Conservation (phyloP, 2,797 vertebrate species). For the Spheniscus humboldti region DNA sequence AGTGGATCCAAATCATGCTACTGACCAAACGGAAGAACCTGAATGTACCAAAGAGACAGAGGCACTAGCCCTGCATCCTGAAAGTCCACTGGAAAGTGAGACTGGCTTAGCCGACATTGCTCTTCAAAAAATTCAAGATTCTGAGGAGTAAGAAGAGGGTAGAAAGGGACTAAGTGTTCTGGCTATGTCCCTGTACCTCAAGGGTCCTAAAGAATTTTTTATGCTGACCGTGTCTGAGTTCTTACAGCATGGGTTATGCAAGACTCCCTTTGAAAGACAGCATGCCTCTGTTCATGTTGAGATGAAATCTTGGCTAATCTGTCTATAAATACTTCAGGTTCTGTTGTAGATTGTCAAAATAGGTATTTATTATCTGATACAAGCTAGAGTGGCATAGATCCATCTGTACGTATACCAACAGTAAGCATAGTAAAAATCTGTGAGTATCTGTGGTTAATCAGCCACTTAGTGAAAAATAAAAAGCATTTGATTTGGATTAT, state of each 20-base stretch:
- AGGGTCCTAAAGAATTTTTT: background rate
- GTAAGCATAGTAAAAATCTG: background rate
- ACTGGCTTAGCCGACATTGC: background rate
- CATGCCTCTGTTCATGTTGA: background rate
- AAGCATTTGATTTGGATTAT: background rate
- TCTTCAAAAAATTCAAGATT: conserved; percentile 17
- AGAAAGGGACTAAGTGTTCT: background rate
- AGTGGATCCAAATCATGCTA: background rate
- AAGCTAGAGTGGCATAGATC: background rate
- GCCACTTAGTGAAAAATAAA: background rate
- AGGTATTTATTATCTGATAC: conserved; percentile 10
- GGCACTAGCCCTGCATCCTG: background rate
- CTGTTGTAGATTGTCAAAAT: conserved; percentile 14
- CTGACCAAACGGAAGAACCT: background rate
- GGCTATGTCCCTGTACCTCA: background rate
- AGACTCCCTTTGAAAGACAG: background rate
- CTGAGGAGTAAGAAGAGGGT: conserved; percentile 59
- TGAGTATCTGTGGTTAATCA: background rate
- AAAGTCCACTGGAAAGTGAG: background rate
- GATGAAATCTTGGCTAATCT: background rate
- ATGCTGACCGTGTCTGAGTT: background rate
- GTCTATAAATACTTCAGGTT: background rate
- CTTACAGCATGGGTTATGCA: background rate
- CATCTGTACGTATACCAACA: background rate
- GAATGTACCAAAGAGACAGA: conserved; percentile 9